These are phyloP conservation scores for Lampris megalopsis DNA, from an alignment of 2,113 vertebrate genomes.

Conservation along the genomic window DNA sequence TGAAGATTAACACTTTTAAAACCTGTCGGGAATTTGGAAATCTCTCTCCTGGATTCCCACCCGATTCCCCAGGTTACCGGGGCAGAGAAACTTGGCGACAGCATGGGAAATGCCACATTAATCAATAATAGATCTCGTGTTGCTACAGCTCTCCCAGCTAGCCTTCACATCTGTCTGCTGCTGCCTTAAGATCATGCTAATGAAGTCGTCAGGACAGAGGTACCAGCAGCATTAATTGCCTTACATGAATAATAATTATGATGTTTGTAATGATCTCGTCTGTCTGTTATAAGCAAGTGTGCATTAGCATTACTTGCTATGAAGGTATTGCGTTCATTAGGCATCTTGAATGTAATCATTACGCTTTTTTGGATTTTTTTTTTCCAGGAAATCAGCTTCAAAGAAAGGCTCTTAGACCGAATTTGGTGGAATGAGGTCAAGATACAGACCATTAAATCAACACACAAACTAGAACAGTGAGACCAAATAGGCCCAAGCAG, in stretches of 20 bases:
- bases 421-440: conserved; percentile 81
- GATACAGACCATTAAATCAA: conserved; percentile 77
- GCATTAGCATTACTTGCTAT: conserved; percentile 69
- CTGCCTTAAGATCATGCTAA: conserved; percentile 64
- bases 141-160: conserved; percentile 32
- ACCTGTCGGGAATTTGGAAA: conserved; percentile 54
- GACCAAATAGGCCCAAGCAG: conserved; percentile 71
- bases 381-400: conserved; percentile 77
- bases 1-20: conserved; percentile 57
- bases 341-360: conserved; percentile 68
- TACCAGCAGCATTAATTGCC: conserved; percentile 72
- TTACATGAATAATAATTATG: conserved; percentile 81
- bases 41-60: conserved; percentile 17
- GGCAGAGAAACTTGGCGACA: conserved; percentile 21
- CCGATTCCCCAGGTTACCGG: conserved; percentile 16
- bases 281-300: conserved; percentile 68
- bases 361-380: conserved; percentile 51
- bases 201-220: conserved; percentile 71
- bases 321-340: conserved; percentile 76
- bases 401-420: conserved; percentile 66
- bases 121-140: conserved; percentile 46
- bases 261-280: conserved; percentile 71
- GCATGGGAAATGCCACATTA: conserved; percentile 33
- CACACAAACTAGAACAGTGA: conserved; percentile 73
- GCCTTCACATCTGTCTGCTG: conserved; percentile 52